Evolutionary conservation across 2,888 invertebrate species (phyloP).

Genomic region (Hypena proboscidalis): DNA sequence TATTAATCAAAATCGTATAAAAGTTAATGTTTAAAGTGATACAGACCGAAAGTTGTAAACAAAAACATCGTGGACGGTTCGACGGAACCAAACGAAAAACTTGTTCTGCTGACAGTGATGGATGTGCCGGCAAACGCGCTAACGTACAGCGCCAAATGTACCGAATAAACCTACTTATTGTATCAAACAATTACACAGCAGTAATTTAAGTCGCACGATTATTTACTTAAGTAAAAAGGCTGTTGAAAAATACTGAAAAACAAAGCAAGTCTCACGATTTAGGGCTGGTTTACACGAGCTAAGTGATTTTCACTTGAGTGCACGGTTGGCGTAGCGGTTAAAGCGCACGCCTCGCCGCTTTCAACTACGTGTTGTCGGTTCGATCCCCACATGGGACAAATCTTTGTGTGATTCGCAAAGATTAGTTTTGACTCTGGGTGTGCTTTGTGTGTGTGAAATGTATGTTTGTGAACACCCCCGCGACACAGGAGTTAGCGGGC

Average conservation of each 20-base stretch:
- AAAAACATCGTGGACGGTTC: constrained; percentile 72
- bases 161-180: constrained; percentile 51
- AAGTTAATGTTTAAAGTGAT: constrained; percentile 71
- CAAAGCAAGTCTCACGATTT: too few species aligned
- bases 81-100: constrained; percentile 76
- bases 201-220: constrained; percentile 44
- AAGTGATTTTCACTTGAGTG: too few species aligned
- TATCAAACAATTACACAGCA: constrained; percentile 42
- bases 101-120: constrained; percentile 77
- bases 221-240: constrained; percentile 30
- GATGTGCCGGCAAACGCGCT: constrained; percentile 68
- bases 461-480: too few species aligned
- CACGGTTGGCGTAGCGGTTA: too few species aligned
- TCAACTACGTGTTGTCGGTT: too few species aligned
- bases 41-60: constrained; percentile 74
- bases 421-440: too few species aligned
- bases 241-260: constrained; percentile 5
- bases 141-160: constrained; percentile 62
- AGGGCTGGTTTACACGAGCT: too few species aligned
- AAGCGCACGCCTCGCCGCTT: too few species aligned
- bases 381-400: too few species aligned
- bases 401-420: too few species aligned
- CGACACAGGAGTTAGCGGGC: too few species aligned
- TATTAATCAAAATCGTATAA: constrained; percentile 62
- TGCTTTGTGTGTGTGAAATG: too few species aligned